Base-by-base conservation (phyloP, 2,797 vertebrate species). In the Neopelma chrysocephalum region DNA sequence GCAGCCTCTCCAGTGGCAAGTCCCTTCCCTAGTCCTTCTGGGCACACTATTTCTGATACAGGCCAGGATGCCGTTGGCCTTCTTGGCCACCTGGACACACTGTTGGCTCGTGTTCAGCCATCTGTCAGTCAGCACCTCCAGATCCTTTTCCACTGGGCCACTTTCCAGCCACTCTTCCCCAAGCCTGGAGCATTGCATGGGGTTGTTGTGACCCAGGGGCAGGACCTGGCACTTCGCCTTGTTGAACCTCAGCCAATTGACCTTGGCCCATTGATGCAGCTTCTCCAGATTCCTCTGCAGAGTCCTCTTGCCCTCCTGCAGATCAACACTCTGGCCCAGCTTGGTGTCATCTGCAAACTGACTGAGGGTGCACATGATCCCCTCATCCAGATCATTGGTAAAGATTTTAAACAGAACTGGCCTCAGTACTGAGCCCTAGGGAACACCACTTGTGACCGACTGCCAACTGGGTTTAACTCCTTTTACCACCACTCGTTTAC, bases 241-340 rank as follows among this genome's bases (percentile, higher is more conserved):
- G 20, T 31, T 71, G 25, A 23, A 40, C n/a, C 9, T 78, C 29
- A 47, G 57, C 50, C 38, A 45, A 4, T 5, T 83, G 38, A 15
- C 18, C 38, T 40, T 1, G 0, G 20, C 36, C 51, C 15, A 16
- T 19, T 13, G 3, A 53, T 78, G 27, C 58, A 51, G 8, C 29
- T 40, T 65, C 12, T 58, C 25, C 38, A 40, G 42, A 65, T 45
- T 1, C 5, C 12, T 51, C 29, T 83, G 51, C 60, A 65, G 38
- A 78, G 10, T 12, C n/a, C 45, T 78, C 43, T 20, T 77, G 25
- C 21, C 20, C 10, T 29, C 43, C 54, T 47, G 54, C 29, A 53
- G 38, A 8, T 40, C 45, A 45, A 20, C 42, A 71, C 21, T 40
- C 6, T 58, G 15, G 29, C 29, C 43, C 43, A 89, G 38, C 3